Conservation (phyloP, 2,797 vertebrate genomes). For the Acanthornis magna region DNA sequence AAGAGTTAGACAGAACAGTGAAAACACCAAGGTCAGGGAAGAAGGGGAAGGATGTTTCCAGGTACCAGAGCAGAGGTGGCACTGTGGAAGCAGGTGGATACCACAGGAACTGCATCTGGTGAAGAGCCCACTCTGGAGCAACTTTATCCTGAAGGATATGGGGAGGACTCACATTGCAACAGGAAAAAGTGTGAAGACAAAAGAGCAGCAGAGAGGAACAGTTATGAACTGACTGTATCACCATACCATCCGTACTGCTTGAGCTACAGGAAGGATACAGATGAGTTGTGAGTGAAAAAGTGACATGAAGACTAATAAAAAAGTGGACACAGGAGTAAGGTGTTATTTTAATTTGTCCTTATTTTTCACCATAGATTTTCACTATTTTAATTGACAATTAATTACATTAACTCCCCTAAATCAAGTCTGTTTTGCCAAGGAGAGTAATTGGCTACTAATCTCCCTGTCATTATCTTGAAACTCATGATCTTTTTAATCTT, state of each 20-base stretch:
- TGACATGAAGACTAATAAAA: not conserved
- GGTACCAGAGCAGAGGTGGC: not conserved
- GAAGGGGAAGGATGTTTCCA: not conserved
- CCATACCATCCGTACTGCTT: not conserved
- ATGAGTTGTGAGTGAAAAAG: not conserved
- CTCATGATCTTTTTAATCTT: not conserved
- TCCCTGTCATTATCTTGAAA: not conserved
- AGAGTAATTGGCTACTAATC: not conserved
- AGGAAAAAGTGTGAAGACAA: not conserved
- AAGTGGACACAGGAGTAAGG: fast-evolving
- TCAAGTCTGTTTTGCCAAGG: not conserved
- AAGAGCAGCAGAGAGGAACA: not conserved
- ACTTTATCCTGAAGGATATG: not conserved
- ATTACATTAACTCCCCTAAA: not conserved
- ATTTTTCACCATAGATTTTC: not conserved
- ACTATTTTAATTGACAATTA: not conserved
- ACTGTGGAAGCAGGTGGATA: not conserved
- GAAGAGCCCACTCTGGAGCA: not conserved
- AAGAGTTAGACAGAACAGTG: not conserved
- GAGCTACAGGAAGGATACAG: not conserved
- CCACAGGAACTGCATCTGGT: not conserved
- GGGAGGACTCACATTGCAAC: not conserved
- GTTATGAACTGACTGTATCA: fast-evolving
- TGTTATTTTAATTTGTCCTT: not conserved
- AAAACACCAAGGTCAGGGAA: not conserved